A percentile compares a stretch with the other conserved stretches of the same genome.
phyloP scores from a whole-genome alignment of 2,888 invertebrate genomes.

The Euzophera pinguis region DNA sequence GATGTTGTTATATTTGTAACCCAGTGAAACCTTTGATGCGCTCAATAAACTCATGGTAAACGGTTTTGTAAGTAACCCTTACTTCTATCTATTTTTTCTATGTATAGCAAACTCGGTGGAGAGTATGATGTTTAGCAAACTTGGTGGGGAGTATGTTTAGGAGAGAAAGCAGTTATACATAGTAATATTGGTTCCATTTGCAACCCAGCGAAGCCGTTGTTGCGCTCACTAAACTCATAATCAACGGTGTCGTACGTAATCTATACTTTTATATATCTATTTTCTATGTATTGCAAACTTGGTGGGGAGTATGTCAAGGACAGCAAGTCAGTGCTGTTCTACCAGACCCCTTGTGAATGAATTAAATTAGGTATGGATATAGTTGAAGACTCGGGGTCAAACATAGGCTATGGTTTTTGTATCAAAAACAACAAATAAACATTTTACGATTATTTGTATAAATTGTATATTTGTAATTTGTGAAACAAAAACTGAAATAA shows the following conservation, averaged over 20 bases:
- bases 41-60: slow-evolving; percentile 96
- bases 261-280: background rate
- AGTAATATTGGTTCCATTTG: slow-evolving; percentile 92
- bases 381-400: too few species aligned
- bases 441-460: too few species aligned
- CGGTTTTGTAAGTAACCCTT: slow-evolving; percentile 87
- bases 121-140: too few species aligned
- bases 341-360: too few species aligned
- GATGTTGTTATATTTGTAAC: slow-evolving; percentile 92
- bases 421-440: too few species aligned
- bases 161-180: slow-evolving; percentile 95
- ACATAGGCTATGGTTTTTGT: too few species aligned
- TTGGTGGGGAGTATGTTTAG: slow-evolving; percentile 92
- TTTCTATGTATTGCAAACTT: slow-evolving; percentile 42
- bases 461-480: too few species aligned
- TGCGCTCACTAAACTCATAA: slow-evolving; percentile 95
- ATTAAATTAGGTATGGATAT: too few species aligned
- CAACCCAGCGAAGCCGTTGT: slow-evolving; percentile 92
- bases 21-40: slow-evolving; percentile 91
- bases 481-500: too few species aligned
- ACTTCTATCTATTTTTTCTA: too few species aligned
- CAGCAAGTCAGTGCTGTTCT: slow-evolving; percentile 95
- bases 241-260: slow-evolving; percentile 90
- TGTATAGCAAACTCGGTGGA: too few species aligned
- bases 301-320: slow-evolving; percentile 81